Evolutionary conservation across 2,797 vertebrate genomes (phyloP).

Genomic region (Gallinago solitaria): DNA sequence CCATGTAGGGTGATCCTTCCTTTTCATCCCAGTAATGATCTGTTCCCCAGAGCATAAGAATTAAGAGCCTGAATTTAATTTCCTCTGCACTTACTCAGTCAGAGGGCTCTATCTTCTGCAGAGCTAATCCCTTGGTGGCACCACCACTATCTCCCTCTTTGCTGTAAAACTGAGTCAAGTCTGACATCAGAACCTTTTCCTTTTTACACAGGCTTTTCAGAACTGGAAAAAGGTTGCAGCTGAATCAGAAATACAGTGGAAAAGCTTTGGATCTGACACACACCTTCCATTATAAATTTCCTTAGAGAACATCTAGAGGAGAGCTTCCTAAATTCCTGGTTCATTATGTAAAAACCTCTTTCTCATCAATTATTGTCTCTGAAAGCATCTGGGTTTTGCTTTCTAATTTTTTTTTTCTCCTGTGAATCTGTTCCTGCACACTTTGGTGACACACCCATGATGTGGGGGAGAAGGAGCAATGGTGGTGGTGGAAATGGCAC

Average conservation of each 20-base stretch:
- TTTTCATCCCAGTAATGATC: neutral
- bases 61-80: neutral
- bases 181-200: neutral
- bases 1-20: neutral
- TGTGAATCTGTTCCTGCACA: neutral
- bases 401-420: neutral
- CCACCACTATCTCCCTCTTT: neutral
- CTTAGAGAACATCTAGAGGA: neutral
- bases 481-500: neutral
- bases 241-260: neutral
- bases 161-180: neutral
- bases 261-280: neutral
- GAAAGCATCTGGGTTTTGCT: neutral
- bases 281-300: neutral
- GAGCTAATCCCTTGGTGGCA: neutral
- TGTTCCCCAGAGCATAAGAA: neutral
- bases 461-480: rapidly evolving
- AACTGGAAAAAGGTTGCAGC: neutral
- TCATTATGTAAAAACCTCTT: neutral
- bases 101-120: neutral
- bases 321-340: neutral
- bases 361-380: neutral
- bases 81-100: neutral
- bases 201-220: neutral
- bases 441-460: neutral